Evolutionary conservation across 2,888 invertebrate species (phyloP).

Genomic region (Apamea anceps): DNA sequence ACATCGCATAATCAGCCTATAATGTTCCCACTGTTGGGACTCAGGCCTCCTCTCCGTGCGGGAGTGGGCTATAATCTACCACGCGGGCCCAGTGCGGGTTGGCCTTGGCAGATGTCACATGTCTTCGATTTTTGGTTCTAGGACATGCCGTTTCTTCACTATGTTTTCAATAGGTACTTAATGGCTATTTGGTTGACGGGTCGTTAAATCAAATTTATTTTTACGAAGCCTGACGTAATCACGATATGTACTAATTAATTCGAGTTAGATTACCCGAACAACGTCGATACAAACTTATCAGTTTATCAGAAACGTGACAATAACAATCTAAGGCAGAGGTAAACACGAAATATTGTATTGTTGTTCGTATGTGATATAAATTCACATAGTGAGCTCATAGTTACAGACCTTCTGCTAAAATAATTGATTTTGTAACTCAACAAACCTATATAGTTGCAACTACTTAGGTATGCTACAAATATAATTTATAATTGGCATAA

Average conservation of each 20-base stretch:
- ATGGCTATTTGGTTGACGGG: neutral
- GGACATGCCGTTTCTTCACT: too few relatives aligned
- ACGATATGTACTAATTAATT: slow-evolving; percentile 22
- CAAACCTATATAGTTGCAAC: neutral
- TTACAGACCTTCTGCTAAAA: neutral
- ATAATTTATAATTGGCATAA: neutral
- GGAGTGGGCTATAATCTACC: too few relatives aligned
- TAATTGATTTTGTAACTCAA: neutral
- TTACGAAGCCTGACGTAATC: neutral
- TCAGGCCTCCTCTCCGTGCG: too few relatives aligned
- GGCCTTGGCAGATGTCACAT: too few relatives aligned
- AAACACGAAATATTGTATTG: slow-evolving; percentile 6
- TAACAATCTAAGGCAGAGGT: slow-evolving; percentile 1
- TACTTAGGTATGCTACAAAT: neutral
- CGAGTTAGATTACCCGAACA: slow-evolving; percentile 7
- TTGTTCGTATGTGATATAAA: neutral
- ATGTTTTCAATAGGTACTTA: too few relatives aligned
- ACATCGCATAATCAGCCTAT: too few relatives aligned
- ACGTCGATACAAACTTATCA: slow-evolving; percentile 12
- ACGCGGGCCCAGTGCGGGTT: too few relatives aligned
- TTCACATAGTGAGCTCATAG: neutral
- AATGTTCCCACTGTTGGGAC: too few relatives aligned
- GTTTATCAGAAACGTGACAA: slow-evolving; percentile 32
- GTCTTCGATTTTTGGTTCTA: too few relatives aligned
- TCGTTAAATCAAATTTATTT: slow-evolving; percentile 3